Base-by-base conservation (phyloP, 30 jellyfish, hydroid and myxozoan species). In the Aurelia sp. region DNA sequence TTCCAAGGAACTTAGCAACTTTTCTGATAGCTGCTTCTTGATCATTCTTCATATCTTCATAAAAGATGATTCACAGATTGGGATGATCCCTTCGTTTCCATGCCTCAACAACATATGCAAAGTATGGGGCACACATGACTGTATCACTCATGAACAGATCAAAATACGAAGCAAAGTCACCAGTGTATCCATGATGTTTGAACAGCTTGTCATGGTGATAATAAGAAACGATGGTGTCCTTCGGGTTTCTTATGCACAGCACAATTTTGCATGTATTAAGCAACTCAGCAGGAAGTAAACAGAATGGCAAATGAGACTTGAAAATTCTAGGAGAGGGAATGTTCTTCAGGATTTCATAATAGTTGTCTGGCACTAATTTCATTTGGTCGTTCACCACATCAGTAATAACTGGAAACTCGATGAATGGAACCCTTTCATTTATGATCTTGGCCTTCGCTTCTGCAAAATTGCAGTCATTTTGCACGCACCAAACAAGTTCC, bases 211-310 rank as follows among this genome's bases (percentile, higher is more conserved):
- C 86, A 55, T 52, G 86, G 16, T 74, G 86, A 30, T 22, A 74
- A 57, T 20, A 74, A 2, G 86, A 74, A 9, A 74, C 86, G 33
- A 74, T 40, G 52, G 86, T 74, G 33, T 74, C 86, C 74, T 74
- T 74, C 40, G 86, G 86, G 18, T 74, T 74, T 55, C 86, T 22
- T 5, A 74, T 71, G 40, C 86, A 74, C 40, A 61, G n/a, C 13
- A 74, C 76, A 6, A 55, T 66, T 48, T 74, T 74, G 74, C 86
- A 40, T 40, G 47, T 21, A 20, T 74, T 65, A 13, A 74, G 62
- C 33, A 23, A 8, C 4, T 74, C 15, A 15, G 19, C 44, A 3
- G 86, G 86, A 13, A 74, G 61, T 20, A 74, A 72, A 4, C 71
- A 59, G 13, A 58, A 74, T 0, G 35, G 71, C 73, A 74, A 30